A percentile compares a stretch with the other conserved stretches of the same genome.
Evolutionary conservation across 2,113 vertebrate species (phyloP).

Genomic region (Istiophorus platypterus): DNA sequence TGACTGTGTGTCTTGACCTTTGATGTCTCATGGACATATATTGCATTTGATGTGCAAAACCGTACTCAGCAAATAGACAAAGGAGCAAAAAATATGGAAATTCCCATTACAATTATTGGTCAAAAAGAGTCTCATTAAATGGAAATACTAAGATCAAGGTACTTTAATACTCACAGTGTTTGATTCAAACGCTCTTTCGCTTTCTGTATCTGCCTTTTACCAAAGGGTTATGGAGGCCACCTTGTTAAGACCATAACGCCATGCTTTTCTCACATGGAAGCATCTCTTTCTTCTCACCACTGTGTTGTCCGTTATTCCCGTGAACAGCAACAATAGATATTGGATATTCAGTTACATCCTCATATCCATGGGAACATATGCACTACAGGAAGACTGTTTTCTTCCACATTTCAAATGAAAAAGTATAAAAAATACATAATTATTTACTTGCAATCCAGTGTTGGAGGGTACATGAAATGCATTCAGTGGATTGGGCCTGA

Average conservation of each 20-base stretch:
- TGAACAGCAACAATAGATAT: slow-evolving; percentile 55
- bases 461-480: slow-evolving; percentile 46
- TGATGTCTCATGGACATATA: neutral
- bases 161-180: slow-evolving; percentile 5
- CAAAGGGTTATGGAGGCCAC: neutral
- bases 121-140: neutral
- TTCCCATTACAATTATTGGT: neutral
- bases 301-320: slow-evolving; percentile 20
- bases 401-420: slow-evolving; percentile 46
- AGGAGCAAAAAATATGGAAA: neutral
- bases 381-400: slow-evolving; percentile 53
- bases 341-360: slow-evolving; percentile 45
- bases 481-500: slow-evolving; percentile 43
- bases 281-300: slow-evolving; percentile 1
- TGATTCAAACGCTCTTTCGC: neutral
- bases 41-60: slow-evolving; percentile 7
- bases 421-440: slow-evolving; percentile 52
- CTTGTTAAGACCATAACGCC: slow-evolving; percentile 1
- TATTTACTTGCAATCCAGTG: slow-evolving; percentile 54
- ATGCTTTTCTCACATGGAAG: slow-evolving; percentile 10
- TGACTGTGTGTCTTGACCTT: neutral
- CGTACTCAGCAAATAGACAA: neutral
- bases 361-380: slow-evolving; percentile 24
- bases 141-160: neutral
- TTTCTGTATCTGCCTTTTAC: neutral